Conservation (phyloP, 1,140 invertebrate species). For the Formica exsecta region DNA sequence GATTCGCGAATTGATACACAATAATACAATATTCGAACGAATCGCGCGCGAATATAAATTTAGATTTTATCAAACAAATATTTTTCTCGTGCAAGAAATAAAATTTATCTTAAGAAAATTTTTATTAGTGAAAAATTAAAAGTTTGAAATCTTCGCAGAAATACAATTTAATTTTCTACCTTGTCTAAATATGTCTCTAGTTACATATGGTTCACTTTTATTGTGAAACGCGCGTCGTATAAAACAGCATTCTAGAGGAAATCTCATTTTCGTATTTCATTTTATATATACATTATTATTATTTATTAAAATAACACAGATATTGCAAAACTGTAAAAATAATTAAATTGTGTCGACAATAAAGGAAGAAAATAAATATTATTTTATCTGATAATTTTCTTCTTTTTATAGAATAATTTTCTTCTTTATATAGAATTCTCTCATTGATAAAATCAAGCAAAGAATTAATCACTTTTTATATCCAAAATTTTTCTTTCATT, state of each 20-base stretch:
- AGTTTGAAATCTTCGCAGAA: neutral
- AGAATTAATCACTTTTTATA: constrained; percentile 16
- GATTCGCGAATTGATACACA: neutral
- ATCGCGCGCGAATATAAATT: neutral
- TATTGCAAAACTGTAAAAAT: no score
- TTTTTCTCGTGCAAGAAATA: neutral
- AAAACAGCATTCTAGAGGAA: neutral
- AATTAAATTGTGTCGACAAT: neutral
- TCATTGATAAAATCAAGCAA: neutral
- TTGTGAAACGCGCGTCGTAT: neutral
- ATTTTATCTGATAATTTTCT: neutral
- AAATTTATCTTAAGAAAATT: neutral
- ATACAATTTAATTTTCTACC: constrained; percentile 30
- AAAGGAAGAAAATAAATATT: neutral
- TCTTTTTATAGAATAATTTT: neutral
- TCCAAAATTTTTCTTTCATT: neutral
- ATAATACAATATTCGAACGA: neutral
- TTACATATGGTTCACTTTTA: constrained; percentile 21
- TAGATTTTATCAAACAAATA: neutral
- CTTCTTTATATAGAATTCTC: neutral
- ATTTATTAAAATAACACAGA: neutral
- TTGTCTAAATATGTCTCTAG: constrained; percentile 20
- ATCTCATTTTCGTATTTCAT: neutral
- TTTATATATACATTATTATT: neutral
- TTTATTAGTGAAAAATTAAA: constrained; percentile 9